Evolutionary conservation across 1,140 invertebrate species (phyloP), one percentile per base, ranked within the genome.

Genomic region (Atopsyche davidsoni): DNA sequence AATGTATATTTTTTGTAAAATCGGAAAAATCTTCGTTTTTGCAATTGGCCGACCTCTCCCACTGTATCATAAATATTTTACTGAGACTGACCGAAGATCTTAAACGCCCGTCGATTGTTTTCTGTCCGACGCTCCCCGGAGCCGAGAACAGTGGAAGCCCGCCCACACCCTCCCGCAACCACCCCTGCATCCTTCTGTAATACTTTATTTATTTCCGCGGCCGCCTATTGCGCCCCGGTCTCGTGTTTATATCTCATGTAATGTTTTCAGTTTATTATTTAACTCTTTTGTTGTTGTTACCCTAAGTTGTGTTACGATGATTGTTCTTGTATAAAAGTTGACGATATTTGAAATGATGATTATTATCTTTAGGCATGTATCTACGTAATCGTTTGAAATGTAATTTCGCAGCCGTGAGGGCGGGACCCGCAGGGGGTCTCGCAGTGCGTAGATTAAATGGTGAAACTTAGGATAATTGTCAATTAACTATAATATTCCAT

Each of bases 31-130:
- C 72, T 74, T 73, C 72, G 72, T 74, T 74, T 74, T 74, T 74
- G 72, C 72, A 74, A 73, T 73, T 73, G 72, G 72, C 72, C 70
- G 69, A 70, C 66, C 66, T 67, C 68, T 67, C 64, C 51, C 48
- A 36, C 43, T 53, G 51, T 45, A 45, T 44, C 34, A 43, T 44
- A 46, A 39, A 42, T 28, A 28, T 43, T 45, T 44, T 24, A 28
- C 45, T 43, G 51, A 53, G 51, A 53, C 51, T 53, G 51, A 52
- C 38, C 19, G 10, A 11, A 4, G 9, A 39, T 39, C 10, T 16
- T 39, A 39, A 17, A 39, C 19, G 16, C 19, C 17, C 11, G 2
- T 16, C 19, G 14, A 17, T 39, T 18, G 36, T 41, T 23, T 14
- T 23, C 2, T 40, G n/a, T n/a, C n/a, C n/a, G n/a, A n/a, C n/a